Percentiles rank a stretch among this genome's conserved stretches.
Evolutionary conservation across 1,140 invertebrate species (phyloP).

Genomic region (Micrasema longulum): DNA sequence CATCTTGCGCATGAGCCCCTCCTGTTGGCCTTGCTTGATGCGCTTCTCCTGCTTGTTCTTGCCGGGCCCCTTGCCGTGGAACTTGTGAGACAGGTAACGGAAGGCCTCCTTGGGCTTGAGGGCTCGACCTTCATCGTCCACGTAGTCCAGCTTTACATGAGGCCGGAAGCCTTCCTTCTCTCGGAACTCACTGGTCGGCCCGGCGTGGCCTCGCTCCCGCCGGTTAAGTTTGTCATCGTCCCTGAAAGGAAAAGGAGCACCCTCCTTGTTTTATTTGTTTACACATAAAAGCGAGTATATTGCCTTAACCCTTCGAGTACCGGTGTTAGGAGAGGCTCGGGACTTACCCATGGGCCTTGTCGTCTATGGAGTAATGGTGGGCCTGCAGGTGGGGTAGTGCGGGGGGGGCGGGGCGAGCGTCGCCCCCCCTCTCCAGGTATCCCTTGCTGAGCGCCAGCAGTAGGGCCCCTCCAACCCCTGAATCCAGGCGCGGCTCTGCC

Average conservation of each 20-base stretch:
- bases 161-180: slow-evolving; percentile 96
- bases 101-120: slow-evolving; percentile 97
- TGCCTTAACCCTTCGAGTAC: too few species aligned
- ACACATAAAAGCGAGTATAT: too few species aligned
- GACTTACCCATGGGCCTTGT: slow-evolving; percentile 86
- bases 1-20: slow-evolving; percentile 97
- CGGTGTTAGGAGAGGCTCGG: too few species aligned
- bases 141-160: slow-evolving; percentile 97
- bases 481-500: slow-evolving; percentile 94
- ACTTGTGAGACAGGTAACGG: slow-evolving; percentile 94
- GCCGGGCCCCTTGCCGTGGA: slow-evolving; percentile 98
- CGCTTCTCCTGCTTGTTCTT: slow-evolving; percentile 99
- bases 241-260: slow-evolving; percentile 69
- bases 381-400: slow-evolving; percentile 75
- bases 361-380: slow-evolving; percentile 96
- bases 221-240: slow-evolving; percentile 87
- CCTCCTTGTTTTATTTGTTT: too few species aligned
- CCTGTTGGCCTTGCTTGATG: slow-evolving; percentile 94
- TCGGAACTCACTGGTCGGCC: slow-evolving; percentile 91
- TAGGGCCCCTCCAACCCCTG: slow-evolving; percentile 92
- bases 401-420: slow-evolving; percentile 76
- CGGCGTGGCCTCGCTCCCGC: slow-evolving; percentile 80
- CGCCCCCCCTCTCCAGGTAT: slow-evolving; percentile 85
- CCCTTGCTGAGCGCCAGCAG: slow-evolving; percentile 95
- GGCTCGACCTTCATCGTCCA: slow-evolving; percentile 92